These are phyloP conservation scores for Dorcus parallelipipedus DNA, from an alignment of 2,888 invertebrate genomes.

Conservation along the genomic window DNA sequence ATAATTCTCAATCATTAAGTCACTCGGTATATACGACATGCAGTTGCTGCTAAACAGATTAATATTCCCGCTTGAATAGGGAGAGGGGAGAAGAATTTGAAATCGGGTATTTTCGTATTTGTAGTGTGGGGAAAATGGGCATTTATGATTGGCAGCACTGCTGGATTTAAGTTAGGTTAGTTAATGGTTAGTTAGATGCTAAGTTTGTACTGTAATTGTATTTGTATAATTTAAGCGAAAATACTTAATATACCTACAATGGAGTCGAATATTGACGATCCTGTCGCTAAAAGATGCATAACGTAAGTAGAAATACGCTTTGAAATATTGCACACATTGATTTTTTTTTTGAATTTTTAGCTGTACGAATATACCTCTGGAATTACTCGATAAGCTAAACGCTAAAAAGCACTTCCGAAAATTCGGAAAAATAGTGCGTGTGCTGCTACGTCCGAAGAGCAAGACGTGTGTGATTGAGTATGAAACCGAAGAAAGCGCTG, in stretches of 20 bases:
- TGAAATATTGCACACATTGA: neutral
- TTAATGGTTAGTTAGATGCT: too few relatives aligned
- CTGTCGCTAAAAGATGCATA: neutral
- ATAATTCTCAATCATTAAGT: too few relatives aligned
- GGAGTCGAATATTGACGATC: neutral
- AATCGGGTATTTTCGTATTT: too few relatives aligned
- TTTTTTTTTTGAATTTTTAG: constrained; percentile 35
- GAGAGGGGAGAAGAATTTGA: too few relatives aligned
- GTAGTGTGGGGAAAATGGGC: too few relatives aligned
- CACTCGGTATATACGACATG: too few relatives aligned
- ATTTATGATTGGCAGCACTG: too few relatives aligned
- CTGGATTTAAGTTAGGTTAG: too few relatives aligned
- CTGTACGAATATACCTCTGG: constrained; percentile 62
- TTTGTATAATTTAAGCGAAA: neutral
- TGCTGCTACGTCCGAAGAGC: constrained; percentile 60
- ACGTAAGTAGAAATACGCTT: neutral
- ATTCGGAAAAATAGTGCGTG: constrained; percentile 64
- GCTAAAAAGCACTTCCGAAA: constrained; percentile 63
- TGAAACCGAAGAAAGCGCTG: constrained; percentile 56
- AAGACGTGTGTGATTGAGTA: constrained; percentile 66
- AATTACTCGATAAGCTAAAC: constrained; percentile 55
- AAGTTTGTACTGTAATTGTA: too few relatives aligned
- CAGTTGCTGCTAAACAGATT: too few relatives aligned
- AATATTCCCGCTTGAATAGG: too few relatives aligned
- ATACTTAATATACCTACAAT: neutral